Evolutionary conservation across 2,797 vertebrate genomes (phyloP), one percentile per base, ranked within the genome.

Genomic region (Parotocinclus haroldoi): DNA sequence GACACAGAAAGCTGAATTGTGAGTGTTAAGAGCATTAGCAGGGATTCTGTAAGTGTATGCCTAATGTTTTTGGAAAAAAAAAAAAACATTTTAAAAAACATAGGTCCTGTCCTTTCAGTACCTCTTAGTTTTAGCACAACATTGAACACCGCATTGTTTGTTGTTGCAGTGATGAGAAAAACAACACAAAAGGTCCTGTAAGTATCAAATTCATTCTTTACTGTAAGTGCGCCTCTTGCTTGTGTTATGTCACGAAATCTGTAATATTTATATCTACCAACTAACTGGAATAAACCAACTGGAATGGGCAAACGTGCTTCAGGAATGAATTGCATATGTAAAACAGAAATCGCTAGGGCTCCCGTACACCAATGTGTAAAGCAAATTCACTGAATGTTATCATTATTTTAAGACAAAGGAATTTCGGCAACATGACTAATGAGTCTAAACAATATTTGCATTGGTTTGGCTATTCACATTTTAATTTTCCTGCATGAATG

Each of bases 291-390:
- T 27, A 27, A n/a, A 2, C 5, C 2, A 27, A 27, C 27, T 2
- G 39, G 40, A 68, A 79, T n/a, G 58, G 49, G 69, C 67, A 56
- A 66, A 72, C 81, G 83, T 83, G 82, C 81, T 84, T 86, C 66
- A 79, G 63, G 59, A 58, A 57, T 78, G 71, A 80, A 78, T 86
- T 88, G 84, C 87, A 88, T 84, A 84, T 83, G 81, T 73, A 61
- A 60, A 84, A 82, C 60, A 74, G 52, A 84, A 83, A 81, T 12
- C 18, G 54, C 36, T 58, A 55, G 58, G 72, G 69, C 51, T 62
- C 45, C 50, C 53, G 42, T 37, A 37, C 71, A 49, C 59, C 44
- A 48, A 48, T 36, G 78, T 64, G 76, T 73, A 70, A 76, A 72
- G 19, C 38, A 63, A 57, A 72, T 10, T 3, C 17, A 65, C 54